A percentile compares a stretch with the other conserved stretches of the same genome.
Conservation (phyloP, 2,888 invertebrate species). For the Sesia bembeciformis region DNA sequence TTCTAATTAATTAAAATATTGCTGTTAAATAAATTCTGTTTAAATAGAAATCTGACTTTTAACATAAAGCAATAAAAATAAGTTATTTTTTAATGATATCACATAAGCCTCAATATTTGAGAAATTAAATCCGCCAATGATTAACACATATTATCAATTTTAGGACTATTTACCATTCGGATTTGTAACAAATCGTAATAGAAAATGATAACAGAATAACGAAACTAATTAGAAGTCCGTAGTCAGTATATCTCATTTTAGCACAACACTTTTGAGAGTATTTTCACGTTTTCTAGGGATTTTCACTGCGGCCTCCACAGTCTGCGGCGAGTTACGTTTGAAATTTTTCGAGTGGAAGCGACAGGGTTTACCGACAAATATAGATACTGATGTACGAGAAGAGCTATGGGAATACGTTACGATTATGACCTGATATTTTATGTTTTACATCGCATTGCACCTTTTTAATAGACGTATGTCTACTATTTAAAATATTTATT, state of each 20-base stretch:
- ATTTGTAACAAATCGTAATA: background rate
- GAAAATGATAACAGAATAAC: background rate
- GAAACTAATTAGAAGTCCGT: constrained; percentile 39
- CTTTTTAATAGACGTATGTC: too few relatives aligned
- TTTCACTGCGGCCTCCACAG: constrained; percentile 44
- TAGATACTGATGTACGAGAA: constrained; percentile 4
- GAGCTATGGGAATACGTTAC: too few relatives aligned
- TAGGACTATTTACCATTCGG: too few relatives aligned
- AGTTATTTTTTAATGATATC: background rate
- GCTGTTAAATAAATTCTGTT: background rate
- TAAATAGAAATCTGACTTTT: background rate
- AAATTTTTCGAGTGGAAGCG: constrained; percentile 71
- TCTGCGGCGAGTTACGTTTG: constrained; percentile 60
- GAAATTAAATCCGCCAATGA: too few relatives aligned
- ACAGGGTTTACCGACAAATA: constrained; percentile 38
- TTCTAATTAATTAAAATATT: too few relatives aligned
- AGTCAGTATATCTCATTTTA: constrained; percentile 44
- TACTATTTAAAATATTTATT: too few relatives aligned
- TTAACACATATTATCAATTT: too few relatives aligned
- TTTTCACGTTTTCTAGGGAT: constrained; percentile 62
- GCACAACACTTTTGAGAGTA: constrained; percentile 33
- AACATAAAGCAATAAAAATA: background rate
- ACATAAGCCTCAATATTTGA: background rate
- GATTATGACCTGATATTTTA: too few relatives aligned
- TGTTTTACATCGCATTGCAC: too few relatives aligned